These are phyloP conservation scores for Ceraclea dissimilis DNA, from an alignment of 2,888 invertebrate species.

Conservation along the genomic window DNA sequence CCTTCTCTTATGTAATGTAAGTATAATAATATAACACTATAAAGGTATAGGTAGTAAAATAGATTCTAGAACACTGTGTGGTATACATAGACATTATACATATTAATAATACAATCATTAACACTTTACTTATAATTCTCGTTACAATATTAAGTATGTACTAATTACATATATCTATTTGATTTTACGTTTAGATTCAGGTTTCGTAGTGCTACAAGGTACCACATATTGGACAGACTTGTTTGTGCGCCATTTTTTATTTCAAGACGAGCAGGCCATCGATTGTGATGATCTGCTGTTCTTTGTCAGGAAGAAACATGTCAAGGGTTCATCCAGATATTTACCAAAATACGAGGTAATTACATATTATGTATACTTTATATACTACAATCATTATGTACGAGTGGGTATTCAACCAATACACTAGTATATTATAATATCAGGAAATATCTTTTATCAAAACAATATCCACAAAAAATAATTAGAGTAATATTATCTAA, in stretches of 20 bases:
- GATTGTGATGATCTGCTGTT: slow-evolving; percentile 93
- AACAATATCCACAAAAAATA: background rate
- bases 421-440: no score
- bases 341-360: slow-evolving; percentile 85
- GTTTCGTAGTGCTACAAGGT: slow-evolving; percentile 86
- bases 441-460: background rate
- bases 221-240: slow-evolving; percentile 94
- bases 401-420: background rate
- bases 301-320: slow-evolving; percentile 89
- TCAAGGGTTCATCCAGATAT: slow-evolving; percentile 79
- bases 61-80: background rate
- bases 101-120: background rate
- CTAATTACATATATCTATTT: no score
- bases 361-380: slow-evolving; percentile 13
- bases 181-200: slow-evolving; percentile 59
- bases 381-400: slow-evolving; percentile 1
- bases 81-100: background rate
- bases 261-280: slow-evolving; percentile 80
- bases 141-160: no score
- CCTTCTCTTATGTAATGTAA: no score
- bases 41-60: slow-evolving; percentile 3
- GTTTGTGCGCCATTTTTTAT: slow-evolving; percentile 89
- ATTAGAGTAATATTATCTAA: no score
- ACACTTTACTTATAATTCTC: no score
- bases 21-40: background rate